A percentile compares a stretch with the other conserved stretches of the same genome.
phyloP scores from a whole-genome alignment of 1,140 invertebrate genomes.

The Andricus grossulariae region DNA sequence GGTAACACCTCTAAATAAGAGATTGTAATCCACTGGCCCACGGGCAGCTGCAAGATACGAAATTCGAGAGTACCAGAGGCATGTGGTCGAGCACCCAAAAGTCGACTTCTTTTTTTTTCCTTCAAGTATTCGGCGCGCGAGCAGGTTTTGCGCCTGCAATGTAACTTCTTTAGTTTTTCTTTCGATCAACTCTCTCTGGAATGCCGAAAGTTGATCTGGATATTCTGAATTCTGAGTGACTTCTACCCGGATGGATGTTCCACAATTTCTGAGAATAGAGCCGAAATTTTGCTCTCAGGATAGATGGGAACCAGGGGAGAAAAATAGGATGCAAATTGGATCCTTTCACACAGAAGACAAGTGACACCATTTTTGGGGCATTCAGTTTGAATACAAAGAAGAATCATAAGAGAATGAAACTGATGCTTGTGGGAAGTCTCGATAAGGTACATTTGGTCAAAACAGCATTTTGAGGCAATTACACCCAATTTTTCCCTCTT shows the following conservation, averaged over 20 bases:
- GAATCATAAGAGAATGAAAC: no score
- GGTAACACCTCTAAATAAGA: conserved; percentile 3
- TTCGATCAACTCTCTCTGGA: conserved; percentile 14
- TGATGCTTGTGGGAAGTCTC: no score
- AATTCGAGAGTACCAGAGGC: conserved; percentile 55
- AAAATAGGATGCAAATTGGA: no score
- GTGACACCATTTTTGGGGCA: no score
- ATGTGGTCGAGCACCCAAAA: conserved; percentile 40
- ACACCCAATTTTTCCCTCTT: background rate
- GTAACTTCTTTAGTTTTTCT: conserved; percentile 23
- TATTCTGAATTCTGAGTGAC: background rate
- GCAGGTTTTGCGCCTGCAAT: conserved; percentile 34
- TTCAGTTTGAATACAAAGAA: no score
- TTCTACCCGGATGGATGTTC: background rate
- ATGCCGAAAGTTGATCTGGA: conserved; percentile 33
- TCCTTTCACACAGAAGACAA: no score
- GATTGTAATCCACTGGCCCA: conserved; percentile 23
- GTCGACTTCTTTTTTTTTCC: conserved; percentile 39
- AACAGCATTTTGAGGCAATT: conserved; percentile 2
- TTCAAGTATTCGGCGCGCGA: conserved; percentile 11
- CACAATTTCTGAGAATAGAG: no score
- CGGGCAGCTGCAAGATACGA: conserved; percentile 61
- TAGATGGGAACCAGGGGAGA: no score
- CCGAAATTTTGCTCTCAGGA: no score
- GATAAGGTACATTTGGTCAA: background rate